Percentiles rank a stretch among this genome's conserved stretches.
Evolutionary conservation across 2,888 invertebrate genomes (phyloP).

Genomic region (Formica aserva): DNA sequence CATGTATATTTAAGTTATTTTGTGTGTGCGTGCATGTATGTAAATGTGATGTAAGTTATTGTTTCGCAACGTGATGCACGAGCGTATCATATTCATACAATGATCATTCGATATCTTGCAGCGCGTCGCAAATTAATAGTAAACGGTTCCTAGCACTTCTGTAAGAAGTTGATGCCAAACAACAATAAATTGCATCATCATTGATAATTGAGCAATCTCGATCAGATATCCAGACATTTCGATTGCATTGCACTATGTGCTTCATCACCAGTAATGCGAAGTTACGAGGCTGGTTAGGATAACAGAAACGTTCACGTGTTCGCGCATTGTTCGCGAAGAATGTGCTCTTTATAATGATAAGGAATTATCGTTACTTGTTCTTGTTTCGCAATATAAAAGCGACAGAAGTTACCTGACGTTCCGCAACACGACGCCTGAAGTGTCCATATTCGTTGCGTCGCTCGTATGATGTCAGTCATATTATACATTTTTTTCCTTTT

Average conservation of each 20-base stretch:
- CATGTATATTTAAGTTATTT: not conserved
- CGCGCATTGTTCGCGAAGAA: slow-evolving; percentile 16
- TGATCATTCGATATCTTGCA: slow-evolving; percentile 18
- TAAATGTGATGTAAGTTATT: slow-evolving; percentile 9
- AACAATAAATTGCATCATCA: slow-evolving; percentile 15
- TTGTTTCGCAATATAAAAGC: slow-evolving; percentile 17
- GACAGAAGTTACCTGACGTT: slow-evolving; percentile 31
- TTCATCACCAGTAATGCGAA: slow-evolving; percentile 17
- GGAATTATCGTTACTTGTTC: slow-evolving; percentile 17
- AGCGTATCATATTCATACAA: slow-evolving; percentile 33
- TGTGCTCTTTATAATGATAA: slow-evolving; percentile 18
- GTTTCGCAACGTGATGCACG: not conserved
- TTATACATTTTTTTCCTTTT: not conserved
- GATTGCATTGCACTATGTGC: slow-evolving; percentile 1
- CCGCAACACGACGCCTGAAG: not conserved
- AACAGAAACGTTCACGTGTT: not conserved
- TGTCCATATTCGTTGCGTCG: slow-evolving; percentile 11
- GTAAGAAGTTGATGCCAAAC: slow-evolving; percentile 1
- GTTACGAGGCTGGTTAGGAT: slow-evolving; percentile 25
- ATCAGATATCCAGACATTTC: not conserved
- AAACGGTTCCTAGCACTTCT: not conserved
- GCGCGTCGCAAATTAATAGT: slow-evolving; percentile 25
- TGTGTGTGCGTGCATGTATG: not conserved
- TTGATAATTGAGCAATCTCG: slow-evolving; percentile 11
- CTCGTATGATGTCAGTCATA: not conserved